These are phyloP conservation scores for Latrodectus hesperus DNA, from an alignment of 2,888 invertebrate genomes.

Conservation along the genomic window DNA sequence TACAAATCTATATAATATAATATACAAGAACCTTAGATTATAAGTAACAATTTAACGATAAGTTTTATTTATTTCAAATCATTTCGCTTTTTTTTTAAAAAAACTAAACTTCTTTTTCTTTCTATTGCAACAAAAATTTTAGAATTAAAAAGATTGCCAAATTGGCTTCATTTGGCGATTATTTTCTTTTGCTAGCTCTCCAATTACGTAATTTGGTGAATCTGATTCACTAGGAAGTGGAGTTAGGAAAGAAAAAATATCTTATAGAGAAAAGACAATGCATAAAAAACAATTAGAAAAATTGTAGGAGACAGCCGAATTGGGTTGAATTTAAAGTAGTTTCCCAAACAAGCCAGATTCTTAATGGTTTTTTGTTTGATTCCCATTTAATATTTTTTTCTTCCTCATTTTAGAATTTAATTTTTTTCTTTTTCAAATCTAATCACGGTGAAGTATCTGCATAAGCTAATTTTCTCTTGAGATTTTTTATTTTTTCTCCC, in stretches of 20 bases:
- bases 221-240: slow-evolving; percentile 42
- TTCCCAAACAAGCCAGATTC: slow-evolving; percentile 63
- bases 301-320: slow-evolving; percentile 25
- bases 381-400: background rate
- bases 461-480: slow-evolving; percentile 58
- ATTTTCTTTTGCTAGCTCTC: background rate
- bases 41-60: too few relatives aligned
- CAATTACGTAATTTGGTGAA: slow-evolving; percentile 63
- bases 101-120: too few relatives aligned
- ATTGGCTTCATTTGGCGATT: slow-evolving; percentile 52
- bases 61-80: too few relatives aligned
- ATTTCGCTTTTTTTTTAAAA: too few relatives aligned
- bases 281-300: slow-evolving; percentile 65
- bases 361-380: slow-evolving; percentile 59
- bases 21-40: too few relatives aligned
- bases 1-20: too few relatives aligned
- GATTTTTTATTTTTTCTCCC: slow-evolving; percentile 1
- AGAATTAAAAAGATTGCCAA: slow-evolving; percentile 12
- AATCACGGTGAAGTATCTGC: slow-evolving; percentile 57
- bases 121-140: too few relatives aligned
- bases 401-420: background rate
- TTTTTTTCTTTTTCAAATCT: slow-evolving; percentile 23
- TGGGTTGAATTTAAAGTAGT: slow-evolving; percentile 66
- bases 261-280: slow-evolving; percentile 32
- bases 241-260: slow-evolving; percentile 14